Evolutionary conservation across 2,113 vertebrate species (phyloP).

Genomic region (Struthio camelus): DNA sequence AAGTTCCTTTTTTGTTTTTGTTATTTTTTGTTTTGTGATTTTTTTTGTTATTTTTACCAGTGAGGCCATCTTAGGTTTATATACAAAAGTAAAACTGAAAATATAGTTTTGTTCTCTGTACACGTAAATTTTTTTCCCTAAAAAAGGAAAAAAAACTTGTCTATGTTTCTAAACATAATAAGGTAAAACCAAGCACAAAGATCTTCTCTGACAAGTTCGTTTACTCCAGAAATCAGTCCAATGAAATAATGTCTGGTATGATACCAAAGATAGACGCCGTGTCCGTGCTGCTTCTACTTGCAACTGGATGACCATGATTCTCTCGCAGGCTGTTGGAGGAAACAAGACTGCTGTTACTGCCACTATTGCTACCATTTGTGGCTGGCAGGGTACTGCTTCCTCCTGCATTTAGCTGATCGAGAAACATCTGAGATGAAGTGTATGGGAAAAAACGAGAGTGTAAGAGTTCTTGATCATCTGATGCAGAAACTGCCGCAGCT

Average conservation of each 20-base stretch:
- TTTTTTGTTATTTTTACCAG: conserved; percentile 76
- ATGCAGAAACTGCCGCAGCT: conserved; percentile 88
- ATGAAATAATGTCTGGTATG: conserved; percentile 95
- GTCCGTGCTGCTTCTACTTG: conserved; percentile 81
- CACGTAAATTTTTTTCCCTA: conserved; percentile 82
- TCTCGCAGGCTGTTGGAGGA: conserved; percentile 91
- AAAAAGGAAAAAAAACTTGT: conserved; percentile 73
- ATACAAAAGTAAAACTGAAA: conserved; percentile 99
- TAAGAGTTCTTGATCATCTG: conserved; percentile 94
- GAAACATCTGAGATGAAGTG: conserved; percentile 92
- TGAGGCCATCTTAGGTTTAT: conserved; percentile 95
- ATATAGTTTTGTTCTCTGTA: conserved; percentile 99
- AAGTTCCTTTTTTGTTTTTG: conserved; percentile 80
- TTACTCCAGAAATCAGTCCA: conserved; percentile 84
- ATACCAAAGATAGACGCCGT: conserved; percentile 91
- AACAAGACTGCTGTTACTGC: conserved; percentile 92
- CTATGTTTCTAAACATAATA: conserved; percentile 76
- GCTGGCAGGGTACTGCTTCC: conserved; percentile 79
- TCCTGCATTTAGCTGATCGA: conserved; percentile 88
- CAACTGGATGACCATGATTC: conserved; percentile 79
- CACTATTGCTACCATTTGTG: conserved; percentile 88
- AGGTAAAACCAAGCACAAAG: conserved; percentile 74
- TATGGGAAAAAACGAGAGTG: conserved; percentile 94
- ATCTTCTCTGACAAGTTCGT: conserved; percentile 67
- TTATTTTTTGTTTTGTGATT: not conserved